Conservation (phyloP, 2,888 invertebrate genomes). For the Chorisops tibialis region DNA sequence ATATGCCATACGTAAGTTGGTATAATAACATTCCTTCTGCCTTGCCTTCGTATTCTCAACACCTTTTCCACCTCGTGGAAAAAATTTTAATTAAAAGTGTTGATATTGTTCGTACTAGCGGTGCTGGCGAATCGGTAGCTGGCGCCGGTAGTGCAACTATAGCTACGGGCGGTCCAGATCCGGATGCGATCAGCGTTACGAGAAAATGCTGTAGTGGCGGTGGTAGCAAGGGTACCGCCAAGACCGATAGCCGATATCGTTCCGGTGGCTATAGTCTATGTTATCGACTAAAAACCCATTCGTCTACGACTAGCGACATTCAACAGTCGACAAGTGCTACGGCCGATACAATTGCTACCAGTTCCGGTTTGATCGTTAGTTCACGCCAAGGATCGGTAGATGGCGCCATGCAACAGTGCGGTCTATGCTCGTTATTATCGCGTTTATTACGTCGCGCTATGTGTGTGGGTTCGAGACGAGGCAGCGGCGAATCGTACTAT, state of each 20-base stretch:
- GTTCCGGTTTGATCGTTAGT: slow-evolving; percentile 30
- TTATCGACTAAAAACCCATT: slow-evolving; percentile 30
- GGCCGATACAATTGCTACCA: slow-evolving; percentile 33
- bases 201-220: slow-evolving; percentile 19
- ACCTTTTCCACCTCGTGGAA: too few relatives aligned
- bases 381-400: slow-evolving; percentile 41
- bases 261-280: slow-evolving; percentile 28
- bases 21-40: too few relatives aligned
- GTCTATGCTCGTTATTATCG: slow-evolving; percentile 67
- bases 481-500: slow-evolving; percentile 69
- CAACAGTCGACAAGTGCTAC: slow-evolving; percentile 33
- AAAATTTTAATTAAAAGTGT: too few relatives aligned
- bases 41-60: too few relatives aligned
- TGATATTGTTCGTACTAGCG: slow-evolving; percentile 29
- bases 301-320: slow-evolving; percentile 32
- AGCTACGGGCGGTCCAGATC: slow-evolving; percentile 21
- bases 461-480: slow-evolving; percentile 68
- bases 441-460: slow-evolving; percentile 66
- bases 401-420: slow-evolving; percentile 61
- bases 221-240: not conserved
- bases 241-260: not conserved
- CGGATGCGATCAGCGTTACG: slow-evolving; percentile 17
- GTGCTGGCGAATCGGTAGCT: not conserved
- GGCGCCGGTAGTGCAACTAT: slow-evolving; percentile 10
- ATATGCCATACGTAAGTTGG: too few relatives aligned